phyloP scores from a whole-genome alignment of 2,888 invertebrate genomes.

The Euphydryas editha region DNA sequence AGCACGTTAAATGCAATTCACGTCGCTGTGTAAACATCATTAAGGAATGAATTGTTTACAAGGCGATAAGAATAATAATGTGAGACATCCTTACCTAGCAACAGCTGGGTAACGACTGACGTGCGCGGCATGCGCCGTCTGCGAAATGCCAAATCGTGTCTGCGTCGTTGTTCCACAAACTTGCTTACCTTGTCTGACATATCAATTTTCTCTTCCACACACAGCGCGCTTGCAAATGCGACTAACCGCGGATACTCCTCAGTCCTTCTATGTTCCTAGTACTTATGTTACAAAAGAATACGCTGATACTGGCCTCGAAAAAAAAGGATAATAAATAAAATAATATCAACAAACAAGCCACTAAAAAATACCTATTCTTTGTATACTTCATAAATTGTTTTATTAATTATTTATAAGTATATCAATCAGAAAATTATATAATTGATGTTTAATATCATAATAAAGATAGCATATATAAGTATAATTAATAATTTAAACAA shows the following conservation, averaged over 20 bases:
- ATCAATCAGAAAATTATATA: too few relatives aligned
- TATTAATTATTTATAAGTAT: too few relatives aligned
- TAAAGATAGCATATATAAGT: too few relatives aligned
- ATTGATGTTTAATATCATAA: too few relatives aligned
- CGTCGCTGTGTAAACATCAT: conserved; percentile 18
- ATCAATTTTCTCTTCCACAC: conserved; percentile 71
- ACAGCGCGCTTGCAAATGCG: conserved; percentile 50
- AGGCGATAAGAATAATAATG: conserved; percentile 37
- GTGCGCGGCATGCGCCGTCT: conserved; percentile 32
- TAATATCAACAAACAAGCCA: background rate
- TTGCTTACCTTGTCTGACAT: conserved; percentile 76
- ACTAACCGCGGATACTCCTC: conserved; percentile 49
- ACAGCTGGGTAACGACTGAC: conserved; percentile 47
- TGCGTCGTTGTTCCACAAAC: conserved; percentile 53
- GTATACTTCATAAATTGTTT: background rate
- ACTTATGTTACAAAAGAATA: conserved; percentile 79
- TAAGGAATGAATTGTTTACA: conserved; percentile 5
- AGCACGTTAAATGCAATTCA: conserved; percentile 18
- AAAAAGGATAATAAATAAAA: conserved; percentile 8
- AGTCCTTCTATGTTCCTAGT: conserved; percentile 72
- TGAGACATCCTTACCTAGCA: conserved; percentile 41
- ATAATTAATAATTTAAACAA: too few relatives aligned
- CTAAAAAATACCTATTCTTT: conserved; percentile 6
- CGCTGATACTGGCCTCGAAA: conserved; percentile 60
- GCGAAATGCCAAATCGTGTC: conserved; percentile 33